phyloP scores from a whole-genome alignment of 2,797 vertebrate species.

The Manis crassicaudata region DNA sequence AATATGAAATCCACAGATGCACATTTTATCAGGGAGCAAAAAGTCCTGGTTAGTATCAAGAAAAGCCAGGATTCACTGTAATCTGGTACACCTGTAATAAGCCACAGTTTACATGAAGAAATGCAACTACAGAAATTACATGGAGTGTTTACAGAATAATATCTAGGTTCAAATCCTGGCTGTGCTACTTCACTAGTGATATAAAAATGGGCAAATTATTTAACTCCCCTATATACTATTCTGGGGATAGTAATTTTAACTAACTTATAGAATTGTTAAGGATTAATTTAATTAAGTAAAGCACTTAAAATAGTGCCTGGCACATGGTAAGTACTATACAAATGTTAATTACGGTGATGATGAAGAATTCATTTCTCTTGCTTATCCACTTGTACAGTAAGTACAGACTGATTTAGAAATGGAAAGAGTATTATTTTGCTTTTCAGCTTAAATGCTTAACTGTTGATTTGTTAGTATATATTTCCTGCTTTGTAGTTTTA shows the following conservation, averaged over 20 bases:
- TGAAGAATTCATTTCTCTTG: background rate
- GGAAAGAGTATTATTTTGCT: background rate
- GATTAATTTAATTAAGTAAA: background rate
- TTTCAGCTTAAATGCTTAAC: constrained; percentile 11
- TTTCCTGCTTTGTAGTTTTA: background rate
- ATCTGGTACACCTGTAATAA: background rate
- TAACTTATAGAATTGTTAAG: background rate
- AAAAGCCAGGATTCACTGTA: background rate
- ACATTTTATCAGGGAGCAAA: background rate
- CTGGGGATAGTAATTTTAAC: background rate
- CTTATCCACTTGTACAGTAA: background rate
- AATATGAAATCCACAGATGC: background rate
- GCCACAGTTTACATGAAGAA: background rate
- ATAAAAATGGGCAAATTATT: background rate
- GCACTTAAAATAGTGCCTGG: background rate
- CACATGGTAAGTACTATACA: background rate
- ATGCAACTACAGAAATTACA: background rate
- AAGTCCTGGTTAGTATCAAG: background rate
- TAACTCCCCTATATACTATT: background rate
- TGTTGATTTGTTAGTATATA: background rate
- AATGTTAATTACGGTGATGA: background rate
- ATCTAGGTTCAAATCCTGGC: background rate
- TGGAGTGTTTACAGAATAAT: background rate
- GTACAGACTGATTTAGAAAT: background rate
- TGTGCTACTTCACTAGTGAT: constrained; percentile 2